A percentile compares a stretch with the other conserved stretches of the same genome.
phyloP scores from a whole-genome alignment of 2,888 invertebrate genomes.

The Drosophila prolongata region DNA sequence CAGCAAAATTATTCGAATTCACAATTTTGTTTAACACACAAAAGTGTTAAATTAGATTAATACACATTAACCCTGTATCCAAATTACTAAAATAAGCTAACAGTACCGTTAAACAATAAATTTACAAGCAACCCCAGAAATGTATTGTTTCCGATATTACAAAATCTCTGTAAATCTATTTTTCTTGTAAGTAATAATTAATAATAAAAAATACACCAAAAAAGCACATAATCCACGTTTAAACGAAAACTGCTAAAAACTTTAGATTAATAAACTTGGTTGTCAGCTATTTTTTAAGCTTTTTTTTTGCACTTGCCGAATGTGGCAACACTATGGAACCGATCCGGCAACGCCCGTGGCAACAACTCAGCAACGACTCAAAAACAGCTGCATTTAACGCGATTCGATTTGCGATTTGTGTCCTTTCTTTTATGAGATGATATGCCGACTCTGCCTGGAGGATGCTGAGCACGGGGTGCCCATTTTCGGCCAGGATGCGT shows the following conservation, averaged over 20 bases:
- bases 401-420: conserved; percentile 18
- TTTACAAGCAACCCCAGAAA: background rate
- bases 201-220: no score
- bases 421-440: conserved; percentile 59
- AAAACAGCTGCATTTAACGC: conserved; percentile 45
- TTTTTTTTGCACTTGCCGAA: background rate
- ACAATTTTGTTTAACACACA: no score
- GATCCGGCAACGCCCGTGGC: conserved; percentile 20
- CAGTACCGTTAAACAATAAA: background rate
- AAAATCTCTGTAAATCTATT: no score
- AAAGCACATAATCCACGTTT: no score
- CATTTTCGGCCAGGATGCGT: conserved; percentile 54
- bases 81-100: background rate
- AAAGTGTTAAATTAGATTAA: no score
- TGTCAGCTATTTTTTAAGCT: background rate
- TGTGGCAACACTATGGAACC: background rate
- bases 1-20: no score
- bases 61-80: background rate
- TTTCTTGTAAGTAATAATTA: no score
- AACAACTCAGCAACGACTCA: conserved; percentile 31
- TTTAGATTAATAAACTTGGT: background rate
- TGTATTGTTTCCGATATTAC: no score
- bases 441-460: conserved; percentile 73
- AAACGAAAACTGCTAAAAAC: no score
- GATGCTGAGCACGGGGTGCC: conserved; percentile 50